Conservation (phyloP, 2,888 invertebrate genomes). For the Elmis aenea region DNA sequence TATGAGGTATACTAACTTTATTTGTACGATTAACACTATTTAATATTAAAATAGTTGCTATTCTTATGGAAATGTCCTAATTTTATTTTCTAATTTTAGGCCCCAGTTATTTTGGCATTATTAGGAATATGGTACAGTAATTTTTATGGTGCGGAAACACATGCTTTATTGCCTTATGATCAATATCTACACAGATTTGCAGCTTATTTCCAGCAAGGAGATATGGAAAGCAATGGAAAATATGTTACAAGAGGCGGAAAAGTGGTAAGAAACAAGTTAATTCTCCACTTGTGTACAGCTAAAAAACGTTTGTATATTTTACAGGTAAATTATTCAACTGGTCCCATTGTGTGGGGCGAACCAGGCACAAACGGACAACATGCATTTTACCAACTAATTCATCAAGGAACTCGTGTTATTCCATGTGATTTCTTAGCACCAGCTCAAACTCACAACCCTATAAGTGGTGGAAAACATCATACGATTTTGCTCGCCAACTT, state of each 20-base stretch:
- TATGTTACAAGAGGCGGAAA: slow-evolving; percentile 71
- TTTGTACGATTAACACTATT: too few relatives aligned
- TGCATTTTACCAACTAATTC: slow-evolving; percentile 98
- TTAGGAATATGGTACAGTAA: slow-evolving; percentile 93
- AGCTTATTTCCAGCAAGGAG: slow-evolving; percentile 99
- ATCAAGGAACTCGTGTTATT: slow-evolving; percentile 83
- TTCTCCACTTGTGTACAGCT: not conserved
- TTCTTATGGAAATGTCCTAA: not conserved
- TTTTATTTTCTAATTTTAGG: slow-evolving; percentile 51
- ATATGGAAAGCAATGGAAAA: slow-evolving; percentile 99
- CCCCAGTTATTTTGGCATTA: slow-evolving; percentile 87
- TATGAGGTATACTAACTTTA: too few relatives aligned
- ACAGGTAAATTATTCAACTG: slow-evolving; percentile 55
- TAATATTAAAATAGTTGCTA: too few relatives aligned
- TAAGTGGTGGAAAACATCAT: slow-evolving; percentile 76
- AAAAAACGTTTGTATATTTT: slow-evolving; percentile 6
- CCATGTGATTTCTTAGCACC: slow-evolving; percentile 97
- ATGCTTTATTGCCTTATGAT: slow-evolving; percentile 95
- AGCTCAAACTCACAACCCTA: slow-evolving; percentile 86
- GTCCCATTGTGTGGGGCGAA: slow-evolving; percentile 95
- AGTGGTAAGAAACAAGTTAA: slow-evolving; percentile 48
- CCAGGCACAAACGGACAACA: slow-evolving; percentile 99
- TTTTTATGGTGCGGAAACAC: slow-evolving; percentile 92
- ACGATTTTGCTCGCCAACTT: slow-evolving; percentile 95
- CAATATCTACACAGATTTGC: slow-evolving; percentile 98